Percentiles rank a stretch among this genome's conserved stretches.
These are phyloP conservation scores for Papilio demoleus DNA, from an alignment of 2,888 invertebrate genomes.

Conservation along the genomic window DNA sequence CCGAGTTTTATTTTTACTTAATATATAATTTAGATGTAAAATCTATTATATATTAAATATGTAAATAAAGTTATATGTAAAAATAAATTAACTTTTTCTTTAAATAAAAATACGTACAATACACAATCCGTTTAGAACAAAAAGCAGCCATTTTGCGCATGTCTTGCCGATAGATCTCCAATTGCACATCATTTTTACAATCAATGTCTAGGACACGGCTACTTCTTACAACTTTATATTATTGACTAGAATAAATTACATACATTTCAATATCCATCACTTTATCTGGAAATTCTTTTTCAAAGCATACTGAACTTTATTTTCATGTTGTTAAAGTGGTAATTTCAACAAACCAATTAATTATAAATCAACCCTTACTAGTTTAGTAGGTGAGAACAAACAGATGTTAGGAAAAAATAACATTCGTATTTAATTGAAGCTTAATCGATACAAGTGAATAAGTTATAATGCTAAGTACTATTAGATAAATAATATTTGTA, in stretches of 20 bases:
- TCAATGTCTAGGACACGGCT: conserved; percentile 25
- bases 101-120: conserved; percentile 60
- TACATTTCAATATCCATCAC: too few relatives aligned
- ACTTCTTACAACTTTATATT: conserved; percentile 44
- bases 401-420: conserved; percentile 20
- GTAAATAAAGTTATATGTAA: too few relatives aligned
- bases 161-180: conserved; percentile 50
- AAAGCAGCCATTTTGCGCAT: conserved; percentile 55
- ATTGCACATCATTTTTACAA: conserved; percentile 50
- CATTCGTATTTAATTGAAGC: conserved; percentile 3
- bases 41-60: too few relatives aligned
- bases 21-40: too few relatives aligned
- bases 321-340: not conserved
- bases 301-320: conserved; percentile 10
- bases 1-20: too few relatives aligned
- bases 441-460: conserved; percentile 4
- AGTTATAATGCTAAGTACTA: too few relatives aligned
- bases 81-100: too few relatives aligned
- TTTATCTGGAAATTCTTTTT: not conserved
- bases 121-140: conserved; percentile 57
- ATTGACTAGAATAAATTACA: conserved; percentile 48
- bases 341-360: not conserved
- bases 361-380: not conserved
- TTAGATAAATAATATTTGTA: too few relatives aligned
- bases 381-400: conserved; percentile 26